phyloP scores from a whole-genome alignment of 1,140 invertebrate genomes.

The Bombus impatiens region DNA sequence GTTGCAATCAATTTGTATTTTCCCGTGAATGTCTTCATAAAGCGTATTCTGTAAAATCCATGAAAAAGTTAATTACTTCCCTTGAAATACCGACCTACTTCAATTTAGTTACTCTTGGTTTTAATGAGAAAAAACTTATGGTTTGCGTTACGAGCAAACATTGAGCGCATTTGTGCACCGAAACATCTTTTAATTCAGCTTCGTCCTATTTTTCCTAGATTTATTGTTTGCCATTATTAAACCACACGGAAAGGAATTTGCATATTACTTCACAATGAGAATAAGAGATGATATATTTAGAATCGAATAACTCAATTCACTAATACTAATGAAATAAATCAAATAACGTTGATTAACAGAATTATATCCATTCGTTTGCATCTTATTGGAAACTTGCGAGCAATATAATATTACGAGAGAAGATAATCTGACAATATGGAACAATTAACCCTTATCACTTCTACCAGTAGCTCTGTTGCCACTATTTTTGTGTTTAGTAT shows the following conservation, averaged over 20 bases:
- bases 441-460: too few relatives aligned
- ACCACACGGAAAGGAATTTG: neutral
- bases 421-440: too few relatives aligned
- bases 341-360: too few relatives aligned
- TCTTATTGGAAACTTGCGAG: too few relatives aligned
- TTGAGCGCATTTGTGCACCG: neutral
- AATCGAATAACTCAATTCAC: too few relatives aligned
- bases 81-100: constrained; percentile 6
- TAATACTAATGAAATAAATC: too few relatives aligned
- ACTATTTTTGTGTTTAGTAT: too few relatives aligned
- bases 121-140: constrained; percentile 37
- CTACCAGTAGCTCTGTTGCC: too few relatives aligned
- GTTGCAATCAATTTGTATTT: neutral
- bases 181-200: too few relatives aligned
- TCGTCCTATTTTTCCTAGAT: neutral
- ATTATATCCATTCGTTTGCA: too few relatives aligned
- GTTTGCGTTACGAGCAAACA: constrained; percentile 30
- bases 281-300: neutral
- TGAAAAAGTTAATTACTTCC: neutral
- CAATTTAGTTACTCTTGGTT: constrained; percentile 20
- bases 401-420: too few relatives aligned
- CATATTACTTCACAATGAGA: neutral
- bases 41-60: neutral
- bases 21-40: neutral
- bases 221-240: neutral